phyloP scores from a whole-genome alignment of 2,797 vertebrate genomes.

The Falco peregrinus region DNA sequence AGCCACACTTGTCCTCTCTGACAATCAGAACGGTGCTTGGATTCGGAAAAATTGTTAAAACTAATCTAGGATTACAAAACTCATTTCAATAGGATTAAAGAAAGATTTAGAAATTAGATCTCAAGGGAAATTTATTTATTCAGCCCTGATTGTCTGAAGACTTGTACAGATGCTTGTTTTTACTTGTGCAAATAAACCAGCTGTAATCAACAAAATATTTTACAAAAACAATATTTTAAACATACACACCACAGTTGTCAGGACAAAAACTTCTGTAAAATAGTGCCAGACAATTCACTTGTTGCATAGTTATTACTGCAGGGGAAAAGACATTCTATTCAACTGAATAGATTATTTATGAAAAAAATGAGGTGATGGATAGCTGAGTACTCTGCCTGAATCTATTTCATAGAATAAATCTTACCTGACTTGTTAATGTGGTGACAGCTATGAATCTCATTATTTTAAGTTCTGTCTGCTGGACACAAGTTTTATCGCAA shows the following conservation, averaged over 20 bases:
- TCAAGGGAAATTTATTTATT: background rate
- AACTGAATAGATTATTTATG: slow-evolving; percentile 59
- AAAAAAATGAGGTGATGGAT: slow-evolving; percentile 41
- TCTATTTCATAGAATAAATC: slow-evolving; percentile 42
- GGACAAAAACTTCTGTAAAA: background rate
- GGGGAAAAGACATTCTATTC: background rate
- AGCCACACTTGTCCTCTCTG: background rate
- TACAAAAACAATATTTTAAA: background rate
- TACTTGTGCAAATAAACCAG: background rate
- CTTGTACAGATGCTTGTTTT: background rate
- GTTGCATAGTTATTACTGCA: background rate
- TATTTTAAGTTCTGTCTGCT: slow-evolving; percentile 67
- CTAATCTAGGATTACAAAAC: background rate
- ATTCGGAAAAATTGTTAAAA: background rate
- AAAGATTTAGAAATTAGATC: background rate
- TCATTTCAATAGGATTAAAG: slow-evolving; percentile 32
- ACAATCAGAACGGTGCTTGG: background rate
- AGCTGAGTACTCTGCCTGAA: slow-evolving; percentile 56
- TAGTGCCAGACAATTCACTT: background rate
- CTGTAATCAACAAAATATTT: background rate
- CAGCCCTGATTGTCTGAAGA: background rate
- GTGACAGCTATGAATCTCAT: slow-evolving; percentile 68
- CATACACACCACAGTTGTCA: background rate
- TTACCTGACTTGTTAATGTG: slow-evolving; percentile 52
- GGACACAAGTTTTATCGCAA: slow-evolving; percentile 57